Evolutionary conservation across 2,113 vertebrate species (phyloP).

Genomic region (Menidia beryllina): DNA sequence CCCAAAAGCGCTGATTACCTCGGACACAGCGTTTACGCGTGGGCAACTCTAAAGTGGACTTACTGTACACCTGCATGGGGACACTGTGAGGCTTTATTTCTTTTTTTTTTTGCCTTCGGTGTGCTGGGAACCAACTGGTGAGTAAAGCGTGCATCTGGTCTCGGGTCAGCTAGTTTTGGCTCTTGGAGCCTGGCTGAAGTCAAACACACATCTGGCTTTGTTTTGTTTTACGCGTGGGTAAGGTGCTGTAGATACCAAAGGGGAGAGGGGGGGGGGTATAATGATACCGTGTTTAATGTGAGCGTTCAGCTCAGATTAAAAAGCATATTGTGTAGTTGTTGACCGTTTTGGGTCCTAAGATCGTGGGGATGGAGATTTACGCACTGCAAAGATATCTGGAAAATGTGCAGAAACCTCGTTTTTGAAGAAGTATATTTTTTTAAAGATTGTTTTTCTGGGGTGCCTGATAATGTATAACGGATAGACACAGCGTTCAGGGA

Average conservation of each 20-base stretch:
- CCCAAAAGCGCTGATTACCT: slow-evolving; percentile 63
- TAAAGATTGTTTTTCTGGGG: neutral
- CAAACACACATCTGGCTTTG: neutral
- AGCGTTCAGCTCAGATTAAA: no score
- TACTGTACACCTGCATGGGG: slow-evolving; percentile 78
- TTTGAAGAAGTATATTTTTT: neutral
- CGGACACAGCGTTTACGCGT: slow-evolving; percentile 68
- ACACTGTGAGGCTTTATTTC: slow-evolving; percentile 57
- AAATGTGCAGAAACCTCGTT: neutral
- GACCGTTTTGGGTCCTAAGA: neutral
- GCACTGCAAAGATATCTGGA: neutral
- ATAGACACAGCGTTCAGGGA: neutral
- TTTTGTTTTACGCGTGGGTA: neutral
- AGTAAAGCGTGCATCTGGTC: slow-evolving; percentile 42
- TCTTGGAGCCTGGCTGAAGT: neutral
- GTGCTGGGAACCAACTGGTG: slow-evolving; percentile 71
- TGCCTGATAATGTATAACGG: neutral
- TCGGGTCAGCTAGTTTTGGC: neutral
- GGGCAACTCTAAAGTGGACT: slow-evolving; percentile 70
- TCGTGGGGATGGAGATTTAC: slow-evolving; percentile 12
- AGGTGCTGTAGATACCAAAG: no score
- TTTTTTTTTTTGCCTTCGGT: slow-evolving; percentile 39
- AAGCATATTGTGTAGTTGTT: neutral
- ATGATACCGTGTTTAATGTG: neutral
- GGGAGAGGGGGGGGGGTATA: no score